Base-by-base conservation (phyloP, 2,888 invertebrate genomes). In the Pyrgus malvae region DNA sequence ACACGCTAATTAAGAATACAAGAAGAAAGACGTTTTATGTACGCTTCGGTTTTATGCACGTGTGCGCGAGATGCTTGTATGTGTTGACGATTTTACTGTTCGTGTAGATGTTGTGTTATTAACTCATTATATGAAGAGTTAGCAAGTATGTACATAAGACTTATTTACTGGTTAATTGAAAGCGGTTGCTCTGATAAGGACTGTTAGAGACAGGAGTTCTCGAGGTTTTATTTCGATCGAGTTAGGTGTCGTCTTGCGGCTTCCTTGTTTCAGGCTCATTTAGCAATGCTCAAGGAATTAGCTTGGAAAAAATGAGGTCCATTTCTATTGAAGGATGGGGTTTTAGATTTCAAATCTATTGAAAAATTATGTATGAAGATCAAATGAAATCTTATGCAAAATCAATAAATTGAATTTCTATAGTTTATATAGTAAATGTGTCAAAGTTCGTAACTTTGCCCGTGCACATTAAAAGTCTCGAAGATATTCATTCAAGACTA, bases 1-100 rank as follows among this genome's bases (percentile, higher is more conserved):
- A 80, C 89, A 91, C 92, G 92, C 92, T 93, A 93, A 93, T 93
- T 93, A 93, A 92, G 92, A 92, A 93, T 92, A 91, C 92, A 85
- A 90, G 92, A 92, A 93, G 92, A 92, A 92, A 92, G 85, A 85
- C 91, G 80, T 88, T 85, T 84, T 87, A 89, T 85, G 81, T 88
- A 84, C 90, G 72, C 68, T 66, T 62, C 68, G 88, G 89, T 79
- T 66, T 72, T 69, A 61, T 67, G 83, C 82, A 76, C 74, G 76
- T 44, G 80, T 72, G 60, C 57, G 41, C 25, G 50, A 57, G 66
- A 72, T 65, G 77, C 63, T 74, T 66, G 40, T 69, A 69, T 73
- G 76, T 78, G 76, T 70, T 71, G 69, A 64, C 65, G 71, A 75
- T 79, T 81, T 82, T 80, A 80, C 81, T 74, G 78, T 77, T 76